Evolutionary conservation across 2,113 vertebrate species (phyloP).

Genomic region (Epinephelus fuscoguttatus): DNA sequence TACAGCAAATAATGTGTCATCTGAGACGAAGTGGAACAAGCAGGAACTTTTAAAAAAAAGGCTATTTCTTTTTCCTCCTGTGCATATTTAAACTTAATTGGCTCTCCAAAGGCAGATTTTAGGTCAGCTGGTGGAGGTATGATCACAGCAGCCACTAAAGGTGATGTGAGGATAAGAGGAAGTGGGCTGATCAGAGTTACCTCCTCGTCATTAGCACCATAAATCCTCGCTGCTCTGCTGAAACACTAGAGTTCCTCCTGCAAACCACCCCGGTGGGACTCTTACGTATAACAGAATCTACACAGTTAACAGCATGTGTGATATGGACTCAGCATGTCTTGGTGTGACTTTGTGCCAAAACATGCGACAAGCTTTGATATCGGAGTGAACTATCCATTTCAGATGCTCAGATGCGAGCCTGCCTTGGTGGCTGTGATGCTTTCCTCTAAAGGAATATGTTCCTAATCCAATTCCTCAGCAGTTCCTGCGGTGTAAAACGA

Average conservation of each 20-base stretch:
- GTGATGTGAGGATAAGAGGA: slow-evolving; percentile 47
- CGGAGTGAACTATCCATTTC: slow-evolving; percentile 57
- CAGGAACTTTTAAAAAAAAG: slow-evolving; percentile 30
- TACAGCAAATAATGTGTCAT: slow-evolving; percentile 42
- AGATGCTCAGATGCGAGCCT: slow-evolving; percentile 32
- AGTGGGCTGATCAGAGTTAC: slow-evolving; percentile 16
- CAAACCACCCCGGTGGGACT: slow-evolving; percentile 52
- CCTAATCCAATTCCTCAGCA: slow-evolving; percentile 76
- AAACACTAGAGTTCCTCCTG: slow-evolving; percentile 35
- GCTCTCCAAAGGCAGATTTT: slow-evolving; percentile 51
- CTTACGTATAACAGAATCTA: slow-evolving; percentile 36
- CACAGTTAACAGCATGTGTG: slow-evolving; percentile 50
- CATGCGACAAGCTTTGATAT: slow-evolving; percentile 66
- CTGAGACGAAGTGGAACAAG: slow-evolving; percentile 41
- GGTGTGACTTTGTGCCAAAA: slow-evolving; percentile 62
- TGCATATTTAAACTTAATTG: slow-evolving; percentile 57
- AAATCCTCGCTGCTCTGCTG: slow-evolving; percentile 38
- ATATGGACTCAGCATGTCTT: slow-evolving; percentile 66
- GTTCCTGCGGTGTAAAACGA: slow-evolving; percentile 72
- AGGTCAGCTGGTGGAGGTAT: slow-evolving; percentile 15
- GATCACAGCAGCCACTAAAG: slow-evolving; percentile 54
- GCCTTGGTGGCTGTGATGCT: slow-evolving; percentile 53
- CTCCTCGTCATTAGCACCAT: slow-evolving; percentile 13
- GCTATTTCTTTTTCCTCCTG: background rate
- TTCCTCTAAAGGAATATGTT: slow-evolving; percentile 67